Percentiles rank a stretch among this genome's conserved stretches.
Conservation (phyloP, 2,113 vertebrate genomes). For the Esox niger region DNA sequence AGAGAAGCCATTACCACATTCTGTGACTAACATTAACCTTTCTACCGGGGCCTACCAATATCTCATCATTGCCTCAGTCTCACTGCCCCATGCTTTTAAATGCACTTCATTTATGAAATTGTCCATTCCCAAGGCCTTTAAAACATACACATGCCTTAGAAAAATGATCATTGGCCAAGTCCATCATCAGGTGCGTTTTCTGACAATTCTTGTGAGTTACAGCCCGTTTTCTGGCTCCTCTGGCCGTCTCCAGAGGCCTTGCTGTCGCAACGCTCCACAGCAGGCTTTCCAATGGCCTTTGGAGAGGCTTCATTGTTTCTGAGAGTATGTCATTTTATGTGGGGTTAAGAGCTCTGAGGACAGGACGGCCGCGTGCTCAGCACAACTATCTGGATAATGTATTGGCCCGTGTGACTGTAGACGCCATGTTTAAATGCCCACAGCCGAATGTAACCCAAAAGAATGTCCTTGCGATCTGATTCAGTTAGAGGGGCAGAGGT, state of each 20-base stretch:
- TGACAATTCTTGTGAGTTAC: conserved; percentile 65
- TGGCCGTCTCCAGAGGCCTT: conserved; percentile 28
- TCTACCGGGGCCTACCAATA: conserved; percentile 64
- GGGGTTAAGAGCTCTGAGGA: conserved; percentile 55
- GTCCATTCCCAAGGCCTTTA: conserved; percentile 56
- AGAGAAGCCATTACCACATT: conserved; percentile 66
- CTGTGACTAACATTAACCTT: conserved; percentile 72
- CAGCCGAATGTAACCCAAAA: neutral
- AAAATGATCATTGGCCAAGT: conserved; percentile 69
- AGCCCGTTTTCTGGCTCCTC: conserved; percentile 30
- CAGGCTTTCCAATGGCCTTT: conserved; percentile 19
- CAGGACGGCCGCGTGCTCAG: conserved; percentile 36
- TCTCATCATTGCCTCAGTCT: conserved; percentile 60
- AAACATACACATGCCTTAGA: conserved; percentile 65
- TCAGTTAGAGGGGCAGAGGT: neutral
- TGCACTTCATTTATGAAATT: conserved; percentile 53
- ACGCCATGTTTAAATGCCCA: conserved; percentile 16
- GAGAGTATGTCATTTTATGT: conserved; percentile 48
- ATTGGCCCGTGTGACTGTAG: conserved; percentile 44
- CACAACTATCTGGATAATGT: conserved; percentile 41
- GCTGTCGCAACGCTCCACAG: conserved; percentile 21
- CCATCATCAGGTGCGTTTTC: conserved; percentile 64
- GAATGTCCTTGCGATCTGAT: neutral
- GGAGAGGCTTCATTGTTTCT: conserved; percentile 44
- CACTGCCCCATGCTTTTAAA: conserved; percentile 52